A percentile compares a stretch with the other conserved stretches of the same genome.
Conservation (phyloP, 2,888 invertebrate genomes). For the Ochropleura plecta region DNA sequence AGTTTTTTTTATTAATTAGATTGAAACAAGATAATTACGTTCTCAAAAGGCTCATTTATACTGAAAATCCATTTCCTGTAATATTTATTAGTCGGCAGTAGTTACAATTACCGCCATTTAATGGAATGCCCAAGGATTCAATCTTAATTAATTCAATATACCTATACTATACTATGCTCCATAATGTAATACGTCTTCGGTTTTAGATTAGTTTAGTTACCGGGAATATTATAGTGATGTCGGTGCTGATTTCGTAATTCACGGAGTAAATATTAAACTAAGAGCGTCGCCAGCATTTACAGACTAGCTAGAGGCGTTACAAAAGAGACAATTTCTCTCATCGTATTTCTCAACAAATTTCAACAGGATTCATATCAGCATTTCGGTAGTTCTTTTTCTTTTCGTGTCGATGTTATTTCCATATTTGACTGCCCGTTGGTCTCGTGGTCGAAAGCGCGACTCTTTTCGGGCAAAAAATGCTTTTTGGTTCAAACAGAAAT, state of each 20-base stretch:
- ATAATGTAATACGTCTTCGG: constrained; percentile 2
- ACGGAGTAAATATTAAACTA: neutral
- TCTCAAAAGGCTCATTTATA: neutral
- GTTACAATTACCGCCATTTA: constrained; percentile 21
- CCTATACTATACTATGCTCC: neutral
- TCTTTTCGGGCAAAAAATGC: too few relatives aligned
- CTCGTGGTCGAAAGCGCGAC: too few relatives aligned
- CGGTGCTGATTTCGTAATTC: neutral
- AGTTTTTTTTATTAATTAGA: too few relatives aligned
- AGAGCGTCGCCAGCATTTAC: neutral
- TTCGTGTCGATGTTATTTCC: too few relatives aligned
- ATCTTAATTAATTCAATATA: constrained; percentile 37
- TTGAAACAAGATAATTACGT: too few relatives aligned
- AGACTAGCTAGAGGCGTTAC: neutral
- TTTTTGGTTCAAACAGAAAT: too few relatives aligned
- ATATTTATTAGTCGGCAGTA: neutral
- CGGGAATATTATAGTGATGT: constrained; percentile 13
- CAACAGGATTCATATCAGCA: too few relatives aligned
- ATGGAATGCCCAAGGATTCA: constrained; percentile 25
- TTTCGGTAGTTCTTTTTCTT: too few relatives aligned
- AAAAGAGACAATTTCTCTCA: too few relatives aligned
- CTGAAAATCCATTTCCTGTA: constrained; percentile 5
- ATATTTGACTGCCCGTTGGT: too few relatives aligned
- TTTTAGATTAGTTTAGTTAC: constrained; percentile 18
- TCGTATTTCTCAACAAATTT: too few relatives aligned